Base-by-base conservation (phyloP, 2,113 vertebrate genomes). In the Orcinus orca region DNA sequence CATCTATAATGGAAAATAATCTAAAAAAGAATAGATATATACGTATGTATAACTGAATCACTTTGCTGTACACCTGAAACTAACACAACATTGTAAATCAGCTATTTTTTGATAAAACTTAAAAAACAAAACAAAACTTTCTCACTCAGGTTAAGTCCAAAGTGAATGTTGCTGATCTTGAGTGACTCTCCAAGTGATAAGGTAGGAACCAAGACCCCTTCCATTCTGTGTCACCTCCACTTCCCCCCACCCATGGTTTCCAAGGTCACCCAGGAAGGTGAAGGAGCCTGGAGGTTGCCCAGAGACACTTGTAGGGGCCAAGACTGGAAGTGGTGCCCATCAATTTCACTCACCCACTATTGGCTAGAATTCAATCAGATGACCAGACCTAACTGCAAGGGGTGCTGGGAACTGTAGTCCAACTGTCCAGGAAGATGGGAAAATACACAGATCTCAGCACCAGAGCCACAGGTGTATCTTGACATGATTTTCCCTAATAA, bases 241-340 rank as follows among this genome's bases (percentile, higher is more conserved):
- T n/a, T 31, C 50, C 60, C 13, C 25, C 18, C 15, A 0, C 4
- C 15, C 9, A 18, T 6, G 17, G 8, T 67, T 81, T 76, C 73
- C 36, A 10, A 14, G 26, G 41, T 77, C 15, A 26, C 50, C 36
- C 26, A 33, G 11, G 36, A 53, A 73, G 26, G 26, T 41, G 12
- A 65, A 76, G 2, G 25, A 55, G 55, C 3, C 55, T 3, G 38
- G 62, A 86, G 8, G 15, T n/a, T 41, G 53, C 25, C 53, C 53
- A 0, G 1, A 7, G n/a, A 31, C 1, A 2, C 5, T 3, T 44
- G 29, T 3, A 31, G 17, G 18, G 23, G 13, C 55, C 67, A 68
- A 31, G 26, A 31, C 44, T 3, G 6, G 11, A 74, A 36, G 44
- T 25, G 38, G 31, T 3, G 0, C 44, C 13, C 13, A 15, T 12